phyloP scores from a whole-genome alignment of 35 echinoderm and acorn worm genomes.

The Hemicentrotus pulcherrimus region DNA sequence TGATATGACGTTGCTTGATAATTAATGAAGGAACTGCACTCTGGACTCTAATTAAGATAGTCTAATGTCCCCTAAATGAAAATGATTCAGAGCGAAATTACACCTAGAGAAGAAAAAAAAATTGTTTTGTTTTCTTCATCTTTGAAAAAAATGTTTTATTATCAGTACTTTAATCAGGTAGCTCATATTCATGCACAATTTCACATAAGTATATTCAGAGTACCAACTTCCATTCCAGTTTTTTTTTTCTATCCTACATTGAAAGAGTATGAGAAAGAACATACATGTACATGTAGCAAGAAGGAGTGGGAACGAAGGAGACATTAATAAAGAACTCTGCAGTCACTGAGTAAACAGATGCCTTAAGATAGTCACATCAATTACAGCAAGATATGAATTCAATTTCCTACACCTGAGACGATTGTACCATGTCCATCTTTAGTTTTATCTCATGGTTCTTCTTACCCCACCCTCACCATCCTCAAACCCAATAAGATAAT shows the following conservation, averaged over 20 bases:
- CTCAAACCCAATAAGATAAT: background rate
- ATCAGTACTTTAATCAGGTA: too few species aligned
- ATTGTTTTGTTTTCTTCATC: too few species aligned
- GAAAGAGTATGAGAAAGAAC: background rate
- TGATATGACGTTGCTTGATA: background rate
- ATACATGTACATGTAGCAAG: background rate
- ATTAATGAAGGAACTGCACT: background rate
- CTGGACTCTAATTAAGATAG: background rate
- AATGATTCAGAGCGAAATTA: background rate
- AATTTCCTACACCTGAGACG: background rate
- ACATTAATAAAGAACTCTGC: background rate
- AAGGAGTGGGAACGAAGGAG: background rate
- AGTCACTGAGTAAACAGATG: conserved; percentile 38
- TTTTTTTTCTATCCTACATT: too few species aligned
- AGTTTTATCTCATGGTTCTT: background rate
- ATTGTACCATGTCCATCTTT: background rate
- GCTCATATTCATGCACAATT: too few species aligned
- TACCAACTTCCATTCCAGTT: too few species aligned
- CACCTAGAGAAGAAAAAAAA: too few species aligned
- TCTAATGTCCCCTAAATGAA: background rate
- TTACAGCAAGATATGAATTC: conserved; percentile 26
- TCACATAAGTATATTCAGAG: too few species aligned
- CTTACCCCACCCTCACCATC: background rate
- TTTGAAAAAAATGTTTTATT: too few species aligned
- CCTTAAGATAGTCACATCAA: background rate